Conservation (phyloP, 2,113 vertebrate species). For the Pelobates fuscus region DNA sequence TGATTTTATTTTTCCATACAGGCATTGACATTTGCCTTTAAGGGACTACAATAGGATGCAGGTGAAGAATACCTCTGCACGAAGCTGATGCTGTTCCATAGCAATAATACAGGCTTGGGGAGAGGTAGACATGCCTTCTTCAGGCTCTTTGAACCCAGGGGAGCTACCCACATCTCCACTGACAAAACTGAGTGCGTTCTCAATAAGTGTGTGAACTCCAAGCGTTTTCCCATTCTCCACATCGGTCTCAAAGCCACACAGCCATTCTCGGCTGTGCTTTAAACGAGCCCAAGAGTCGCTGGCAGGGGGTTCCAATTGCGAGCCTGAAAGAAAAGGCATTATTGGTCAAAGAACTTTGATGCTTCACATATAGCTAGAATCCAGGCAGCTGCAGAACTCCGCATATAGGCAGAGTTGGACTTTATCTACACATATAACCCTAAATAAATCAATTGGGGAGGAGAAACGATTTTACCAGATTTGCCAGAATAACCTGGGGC, state of each 20-base stretch:
- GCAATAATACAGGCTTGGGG: constrained; percentile 88
- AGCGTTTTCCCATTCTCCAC: constrained; percentile 83
- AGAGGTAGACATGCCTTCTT: constrained; percentile 92
- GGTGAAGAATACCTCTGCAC: constrained; percentile 81
- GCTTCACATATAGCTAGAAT: not conserved
- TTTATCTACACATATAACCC: too few relatives aligned
- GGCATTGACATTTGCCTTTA: too few relatives aligned
- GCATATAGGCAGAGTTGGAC: not conserved
- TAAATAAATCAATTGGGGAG: too few relatives aligned
- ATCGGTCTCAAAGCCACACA: constrained; percentile 79
- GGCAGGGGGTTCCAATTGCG: constrained; percentile 70
- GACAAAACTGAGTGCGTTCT: constrained; percentile 92
- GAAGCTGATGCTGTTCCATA: constrained; percentile 93
- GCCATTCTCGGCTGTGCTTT: constrained; percentile 81
- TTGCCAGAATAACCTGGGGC: not conserved
- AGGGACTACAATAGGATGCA: too few relatives aligned
- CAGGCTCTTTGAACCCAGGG: constrained; percentile 91
- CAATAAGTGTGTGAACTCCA: constrained; percentile 86
- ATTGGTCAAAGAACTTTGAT: not conserved
- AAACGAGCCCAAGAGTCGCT: constrained; percentile 87
- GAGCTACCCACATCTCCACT: constrained; percentile 88
- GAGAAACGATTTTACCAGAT: too few relatives aligned
- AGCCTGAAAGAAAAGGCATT: constrained; percentile 57
- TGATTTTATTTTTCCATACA: too few relatives aligned
- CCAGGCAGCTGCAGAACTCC: not conserved